Evolutionary conservation across 1,140 invertebrate species (phyloP), one percentile per base, ranked within the genome.

Genomic region (Eubasilissa regina): DNA sequence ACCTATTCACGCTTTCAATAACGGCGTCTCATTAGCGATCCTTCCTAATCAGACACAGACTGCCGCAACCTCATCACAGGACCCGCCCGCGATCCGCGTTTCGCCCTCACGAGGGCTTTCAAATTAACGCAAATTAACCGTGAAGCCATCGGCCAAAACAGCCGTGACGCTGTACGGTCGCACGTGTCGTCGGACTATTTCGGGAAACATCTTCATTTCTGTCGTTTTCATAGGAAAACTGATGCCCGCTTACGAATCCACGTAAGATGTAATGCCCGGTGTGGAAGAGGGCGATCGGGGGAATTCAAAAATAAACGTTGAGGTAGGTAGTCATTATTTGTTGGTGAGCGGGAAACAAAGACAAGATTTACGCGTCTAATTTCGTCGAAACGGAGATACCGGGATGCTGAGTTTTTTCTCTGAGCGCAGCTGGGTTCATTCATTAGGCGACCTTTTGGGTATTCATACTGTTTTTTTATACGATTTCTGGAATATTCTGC

Each of bases 61-160:
- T 17, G 43, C 62, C 43, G 15, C 66, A 47, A 45, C 66, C 12
- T 13, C 66, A 70, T 70, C 45, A 70, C 66, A 70, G 66, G 47
- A 51, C 47, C 45, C 66, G 47, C 45, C 17, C 11, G 15, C 66
- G 21, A 25, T 9, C 13, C n/a, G 19, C 60, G 19, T 13, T n/a
- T 6, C 35, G 35, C 60, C 35, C 21, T 70, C 60, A 55, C 75
- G 25, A 51, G 60, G 60, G 58, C 58, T 56, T 68, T 77, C 68
- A 77, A 78, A 78, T 78, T 73, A 78, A 78, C 53, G 66, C 77
- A 78, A 78, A 78, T 78, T 78, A 78, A 68, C 77, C 77, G 77
- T 78, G 77, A 78, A 78, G 35, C 76, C 76, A 45, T 48, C 17
- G 48, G 58, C 48, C 75, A 77, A 68, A 78, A 70, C 62, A 70